Conservation (phyloP, 2,797 vertebrate species). For the Intellagama lesueurii region DNA sequence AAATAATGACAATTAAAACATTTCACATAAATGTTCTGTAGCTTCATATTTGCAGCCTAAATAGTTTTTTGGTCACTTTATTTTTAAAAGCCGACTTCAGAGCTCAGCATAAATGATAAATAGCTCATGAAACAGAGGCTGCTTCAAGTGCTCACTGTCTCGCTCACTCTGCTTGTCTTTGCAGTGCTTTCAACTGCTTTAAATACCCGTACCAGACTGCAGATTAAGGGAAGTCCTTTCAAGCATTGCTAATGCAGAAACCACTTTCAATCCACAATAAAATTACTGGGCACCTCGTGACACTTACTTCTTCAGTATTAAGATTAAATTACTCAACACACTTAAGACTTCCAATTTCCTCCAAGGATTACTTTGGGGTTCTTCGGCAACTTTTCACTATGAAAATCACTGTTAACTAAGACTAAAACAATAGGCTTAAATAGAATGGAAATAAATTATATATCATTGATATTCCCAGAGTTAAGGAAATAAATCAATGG, state of each 20-base stretch:
- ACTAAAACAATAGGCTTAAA: conserved; percentile 8
- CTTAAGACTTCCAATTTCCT: neutral
- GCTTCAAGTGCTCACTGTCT: conserved; percentile 15
- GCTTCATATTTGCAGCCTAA: conserved; percentile 15
- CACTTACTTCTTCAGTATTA: conserved; percentile 8
- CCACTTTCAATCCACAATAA: conserved; percentile 9
- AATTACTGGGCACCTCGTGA: conserved; percentile 23
- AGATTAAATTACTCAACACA: conserved; percentile 22
- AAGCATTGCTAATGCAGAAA: conserved; percentile 1
- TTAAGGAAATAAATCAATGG: conserved; percentile 9
- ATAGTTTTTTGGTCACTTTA: neutral
- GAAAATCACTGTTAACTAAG: conserved; percentile 9
- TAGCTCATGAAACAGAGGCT: neutral
- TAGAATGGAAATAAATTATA: neutral
- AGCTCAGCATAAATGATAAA: conserved; percentile 23
- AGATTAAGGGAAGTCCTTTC: neutral
- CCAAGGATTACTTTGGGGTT: conserved; percentile 2
- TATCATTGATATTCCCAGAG: too few relatives aligned
- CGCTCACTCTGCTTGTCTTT: neutral
- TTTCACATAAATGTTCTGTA: conserved; percentile 21
- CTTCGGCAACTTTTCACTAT: conserved; percentile 15
- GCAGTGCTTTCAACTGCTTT: conserved; percentile 21
- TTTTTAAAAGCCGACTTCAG: conserved; percentile 43
- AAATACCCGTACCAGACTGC: neutral
- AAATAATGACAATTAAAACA: conserved; percentile 42